These are phyloP conservation scores for Lypha dubia DNA, from an alignment of 2,888 invertebrate genomes.

Conservation along the genomic window DNA sequence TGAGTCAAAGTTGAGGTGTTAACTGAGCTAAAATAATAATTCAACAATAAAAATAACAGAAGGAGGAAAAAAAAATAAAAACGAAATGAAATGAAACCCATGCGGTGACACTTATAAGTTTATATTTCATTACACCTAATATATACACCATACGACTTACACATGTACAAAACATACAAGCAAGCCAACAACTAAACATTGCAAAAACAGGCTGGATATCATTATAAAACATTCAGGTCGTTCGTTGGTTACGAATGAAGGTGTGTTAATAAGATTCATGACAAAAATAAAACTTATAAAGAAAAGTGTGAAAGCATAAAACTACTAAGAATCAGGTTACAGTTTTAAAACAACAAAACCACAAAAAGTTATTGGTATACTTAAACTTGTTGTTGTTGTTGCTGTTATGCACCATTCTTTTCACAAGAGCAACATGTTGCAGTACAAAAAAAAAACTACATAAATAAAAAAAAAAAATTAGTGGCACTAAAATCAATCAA, in stretches of 20 bases:
- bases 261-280: conserved; percentile 60
- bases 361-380: not conserved
- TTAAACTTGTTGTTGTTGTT: not conserved
- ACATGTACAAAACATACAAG: conserved; percentile 14
- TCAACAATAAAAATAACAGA: conserved; percentile 16
- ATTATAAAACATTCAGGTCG: not conserved
- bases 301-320: conserved; percentile 64
- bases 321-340: conserved; percentile 56
- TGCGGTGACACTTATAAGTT: conserved; percentile 70
- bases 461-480: not conserved
- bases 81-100: conserved; percentile 56
- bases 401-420: not conserved
- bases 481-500: conserved; percentile 21
- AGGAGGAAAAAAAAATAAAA: too few species aligned
- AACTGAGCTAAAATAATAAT: conserved; percentile 31
- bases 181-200: not conserved
- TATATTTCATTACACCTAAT: too few species aligned
- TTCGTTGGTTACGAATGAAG: conserved; percentile 40
- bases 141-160: conserved; percentile 3
- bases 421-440: conserved; percentile 33
- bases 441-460: not conserved
- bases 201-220: conserved; percentile 2
- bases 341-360: conserved; percentile 37
- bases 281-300: conserved; percentile 42
- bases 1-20: conserved; percentile 53